A percentile compares a stretch with the other conserved stretches of the same genome.
Evolutionary conservation across 2,888 invertebrate genomes (phyloP).

Genomic region (Stenchaetothrips biformis): DNA sequence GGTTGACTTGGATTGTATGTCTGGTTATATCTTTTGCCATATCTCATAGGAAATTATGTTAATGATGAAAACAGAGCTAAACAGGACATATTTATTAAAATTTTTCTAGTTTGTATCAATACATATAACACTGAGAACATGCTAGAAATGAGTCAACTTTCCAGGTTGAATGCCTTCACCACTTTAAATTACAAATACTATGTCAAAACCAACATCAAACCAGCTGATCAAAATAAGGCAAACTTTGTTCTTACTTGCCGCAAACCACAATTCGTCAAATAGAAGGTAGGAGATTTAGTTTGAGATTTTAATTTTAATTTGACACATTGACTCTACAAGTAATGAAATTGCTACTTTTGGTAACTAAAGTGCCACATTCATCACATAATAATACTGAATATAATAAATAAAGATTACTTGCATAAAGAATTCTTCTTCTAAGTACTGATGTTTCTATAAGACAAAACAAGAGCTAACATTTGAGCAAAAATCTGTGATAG

Average conservation of each 20-base stretch:
- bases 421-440: not conserved
- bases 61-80: not conserved
- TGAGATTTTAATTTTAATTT: not conserved
- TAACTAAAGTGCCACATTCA: not conserved
- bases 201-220: not conserved
- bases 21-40: too few relatives aligned
- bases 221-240: not conserved
- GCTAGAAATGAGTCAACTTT: too few relatives aligned
- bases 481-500: not conserved
- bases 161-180: too few relatives aligned
- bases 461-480: not conserved
- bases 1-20: too few relatives aligned
- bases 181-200: too few relatives aligned
- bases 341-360: too few relatives aligned
- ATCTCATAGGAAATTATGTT: too few relatives aligned
- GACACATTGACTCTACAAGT: too few relatives aligned
- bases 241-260: not conserved
- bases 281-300: not conserved
- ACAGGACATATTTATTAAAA: not conserved
- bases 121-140: not conserved
- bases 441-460: not conserved
- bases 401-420: not conserved
- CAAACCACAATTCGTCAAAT: not conserved
- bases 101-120: not conserved
- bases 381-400: not conserved